phyloP scores from a whole-genome alignment of 2,113 vertebrate species.

The Dermatemys mawii region DNA sequence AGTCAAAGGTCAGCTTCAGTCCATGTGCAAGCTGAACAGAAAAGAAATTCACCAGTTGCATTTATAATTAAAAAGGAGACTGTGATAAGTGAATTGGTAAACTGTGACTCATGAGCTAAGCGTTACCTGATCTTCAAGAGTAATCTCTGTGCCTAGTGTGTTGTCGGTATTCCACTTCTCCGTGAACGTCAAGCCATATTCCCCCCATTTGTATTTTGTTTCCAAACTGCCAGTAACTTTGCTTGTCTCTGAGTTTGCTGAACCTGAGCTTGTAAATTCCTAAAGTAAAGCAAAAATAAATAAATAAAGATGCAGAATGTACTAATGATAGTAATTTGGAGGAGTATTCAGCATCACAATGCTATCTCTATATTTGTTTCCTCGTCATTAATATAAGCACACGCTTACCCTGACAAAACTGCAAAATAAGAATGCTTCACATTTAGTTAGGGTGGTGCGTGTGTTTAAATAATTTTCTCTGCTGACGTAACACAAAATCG shows the following conservation, averaged over 20 bases:
- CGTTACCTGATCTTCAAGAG: slow-evolving; percentile 89
- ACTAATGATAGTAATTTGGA: neutral
- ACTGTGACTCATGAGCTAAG: neutral
- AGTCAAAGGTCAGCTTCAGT: slow-evolving; percentile 96
- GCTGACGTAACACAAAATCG: neutral
- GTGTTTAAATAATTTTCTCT: neutral
- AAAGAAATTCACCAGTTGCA: slow-evolving; percentile 65
- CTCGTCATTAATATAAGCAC: neutral
- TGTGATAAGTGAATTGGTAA: accelerated
- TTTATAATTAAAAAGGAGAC: neutral
- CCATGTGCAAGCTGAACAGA: slow-evolving; percentile 87
- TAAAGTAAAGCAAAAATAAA: slow-evolving; percentile 54
- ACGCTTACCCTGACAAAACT: neutral
- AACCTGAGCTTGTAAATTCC: slow-evolving; percentile 97
- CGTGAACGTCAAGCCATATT: slow-evolving; percentile 94
- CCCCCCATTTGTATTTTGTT: slow-evolving; percentile 96
- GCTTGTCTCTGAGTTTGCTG: slow-evolving; percentile 94
- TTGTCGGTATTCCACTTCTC: slow-evolving; percentile 99
- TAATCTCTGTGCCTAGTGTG: slow-evolving; percentile 94
- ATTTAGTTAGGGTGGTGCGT: neutral
- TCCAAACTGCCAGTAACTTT: slow-evolving; percentile 95
- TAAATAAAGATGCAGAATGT: neutral
- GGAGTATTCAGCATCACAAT: neutral
- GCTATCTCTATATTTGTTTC: neutral
- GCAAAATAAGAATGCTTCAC: neutral